A percentile compares a stretch with the other conserved stretches of the same genome.
Evolutionary conservation across 1,140 invertebrate genomes (phyloP).

Genomic region (Brachionus plicatilis): DNA sequence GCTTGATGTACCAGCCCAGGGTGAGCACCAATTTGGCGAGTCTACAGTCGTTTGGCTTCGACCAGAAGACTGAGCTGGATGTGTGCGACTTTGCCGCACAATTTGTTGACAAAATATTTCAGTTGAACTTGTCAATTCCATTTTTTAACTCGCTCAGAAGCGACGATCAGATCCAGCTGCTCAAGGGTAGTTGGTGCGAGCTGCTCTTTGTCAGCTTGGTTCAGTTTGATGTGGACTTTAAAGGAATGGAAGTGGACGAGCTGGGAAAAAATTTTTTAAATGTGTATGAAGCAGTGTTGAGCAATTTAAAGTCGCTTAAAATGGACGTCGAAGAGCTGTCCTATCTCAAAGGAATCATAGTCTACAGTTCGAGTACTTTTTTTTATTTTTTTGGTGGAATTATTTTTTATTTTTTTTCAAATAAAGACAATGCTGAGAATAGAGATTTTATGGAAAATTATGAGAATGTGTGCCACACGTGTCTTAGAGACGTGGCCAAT

Average conservation of each 20-base stretch:
- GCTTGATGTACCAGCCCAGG: background rate
- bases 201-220: background rate
- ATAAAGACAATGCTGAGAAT: background rate
- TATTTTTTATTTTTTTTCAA: background rate
- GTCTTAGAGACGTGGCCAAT: background rate
- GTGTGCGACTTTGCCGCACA: background rate
- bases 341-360: background rate
- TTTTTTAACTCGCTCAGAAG: background rate
- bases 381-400: background rate
- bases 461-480: slow-evolving; percentile 16
- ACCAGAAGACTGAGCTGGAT: background rate
- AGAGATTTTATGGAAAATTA: slow-evolving; percentile 10
- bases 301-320: background rate
- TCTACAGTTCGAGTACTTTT: slow-evolving; percentile 7
- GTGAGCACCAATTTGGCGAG: background rate
- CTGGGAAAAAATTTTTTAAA: background rate
- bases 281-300: background rate
- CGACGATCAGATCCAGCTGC: background rate
- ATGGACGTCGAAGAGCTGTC: background rate
- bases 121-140: background rate
- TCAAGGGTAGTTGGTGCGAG: background rate
- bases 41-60: background rate
- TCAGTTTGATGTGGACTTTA: background rate
- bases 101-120: background rate
- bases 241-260: background rate